A percentile compares a stretch with the other conserved stretches of the same genome.
Evolutionary conservation across 2,888 invertebrate genomes (phyloP).

Genomic region (Caenorhabditis wallacei): DNA sequence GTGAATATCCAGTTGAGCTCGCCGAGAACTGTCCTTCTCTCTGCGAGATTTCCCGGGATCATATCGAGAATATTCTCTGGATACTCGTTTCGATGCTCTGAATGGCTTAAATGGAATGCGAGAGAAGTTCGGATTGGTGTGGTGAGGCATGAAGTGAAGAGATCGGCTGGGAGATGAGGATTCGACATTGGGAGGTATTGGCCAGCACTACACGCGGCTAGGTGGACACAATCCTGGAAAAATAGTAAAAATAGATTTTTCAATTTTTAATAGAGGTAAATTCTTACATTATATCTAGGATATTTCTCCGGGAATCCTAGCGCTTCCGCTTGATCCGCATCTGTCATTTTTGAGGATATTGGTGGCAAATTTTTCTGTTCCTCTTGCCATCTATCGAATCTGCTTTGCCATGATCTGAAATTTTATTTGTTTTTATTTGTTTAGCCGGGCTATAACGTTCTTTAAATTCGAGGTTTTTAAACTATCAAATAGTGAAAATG

Average conservation of each 20-base stretch:
- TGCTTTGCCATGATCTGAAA: slow-evolving; percentile 58
- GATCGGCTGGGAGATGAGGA: slow-evolving; percentile 95
- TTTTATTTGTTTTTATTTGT: too few relatives aligned
- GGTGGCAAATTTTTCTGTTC: slow-evolving; percentile 47
- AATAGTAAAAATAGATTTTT: background rate
- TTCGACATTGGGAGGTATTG: slow-evolving; percentile 94
- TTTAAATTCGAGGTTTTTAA: too few relatives aligned
- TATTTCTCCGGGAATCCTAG: slow-evolving; percentile 64
- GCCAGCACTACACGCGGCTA: slow-evolving; percentile 95
- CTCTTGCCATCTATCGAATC: slow-evolving; percentile 65
- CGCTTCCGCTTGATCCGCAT: slow-evolving; percentile 62
- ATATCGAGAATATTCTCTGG: slow-evolving; percentile 85
- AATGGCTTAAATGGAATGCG: slow-evolving; percentile 73
- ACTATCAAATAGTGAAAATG: too few relatives aligned
- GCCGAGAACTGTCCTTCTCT: slow-evolving; percentile 93
- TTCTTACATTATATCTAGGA: slow-evolving; percentile 64
- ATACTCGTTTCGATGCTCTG: slow-evolving; percentile 73
- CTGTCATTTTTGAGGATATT: slow-evolving; percentile 62
- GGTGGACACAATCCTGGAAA: slow-evolving; percentile 89
- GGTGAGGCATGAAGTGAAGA: slow-evolving; percentile 98
- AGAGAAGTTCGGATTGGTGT: slow-evolving; percentile 92
- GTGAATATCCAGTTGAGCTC: slow-evolving; percentile 99
- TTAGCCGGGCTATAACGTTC: too few relatives aligned
- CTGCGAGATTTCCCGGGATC: slow-evolving; percentile 94
- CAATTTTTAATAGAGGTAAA: too few relatives aligned